phyloP scores from a whole-genome alignment of 2,888 invertebrate genomes.

The Polietes domitor region DNA sequence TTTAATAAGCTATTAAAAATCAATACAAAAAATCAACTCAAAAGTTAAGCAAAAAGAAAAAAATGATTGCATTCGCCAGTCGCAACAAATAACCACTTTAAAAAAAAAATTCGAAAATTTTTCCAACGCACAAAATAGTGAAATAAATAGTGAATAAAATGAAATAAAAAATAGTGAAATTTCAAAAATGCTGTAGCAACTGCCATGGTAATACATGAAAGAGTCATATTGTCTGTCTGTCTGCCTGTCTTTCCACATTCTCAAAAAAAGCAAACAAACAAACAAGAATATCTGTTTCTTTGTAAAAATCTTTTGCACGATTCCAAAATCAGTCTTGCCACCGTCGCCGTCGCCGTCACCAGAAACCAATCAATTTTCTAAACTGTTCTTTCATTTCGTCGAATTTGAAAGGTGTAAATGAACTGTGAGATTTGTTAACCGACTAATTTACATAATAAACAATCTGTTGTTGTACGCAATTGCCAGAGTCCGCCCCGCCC shows the following conservation, averaged over 20 bases:
- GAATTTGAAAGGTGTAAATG: conserved; percentile 64
- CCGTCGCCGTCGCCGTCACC: background rate
- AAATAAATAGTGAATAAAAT: background rate
- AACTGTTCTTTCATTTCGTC: conserved; percentile 28
- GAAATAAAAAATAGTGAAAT: background rate
- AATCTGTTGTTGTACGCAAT: background rate
- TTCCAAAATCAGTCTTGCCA: background rate
- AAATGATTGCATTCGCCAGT: background rate
- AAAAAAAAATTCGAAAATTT: too few relatives aligned
- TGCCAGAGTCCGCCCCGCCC: background rate
- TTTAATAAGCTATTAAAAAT: background rate
- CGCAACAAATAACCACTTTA: background rate
- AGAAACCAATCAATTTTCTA: conserved; percentile 37
- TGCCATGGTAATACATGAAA: conserved; percentile 9
- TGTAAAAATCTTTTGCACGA: background rate
- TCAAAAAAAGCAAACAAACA: background rate
- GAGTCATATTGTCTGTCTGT: conserved; percentile 19
- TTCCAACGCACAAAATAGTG: background rate
- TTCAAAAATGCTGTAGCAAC: background rate
- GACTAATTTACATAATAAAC: conserved; percentile 53
- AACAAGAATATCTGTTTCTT: background rate
- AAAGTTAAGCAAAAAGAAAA: background rate
- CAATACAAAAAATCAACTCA: background rate
- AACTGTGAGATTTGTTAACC: conserved; percentile 62
- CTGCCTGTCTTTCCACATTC: background rate